Base-by-base conservation (phyloP, 2,113 vertebrate species). In the Cygnus atratus region DNA sequence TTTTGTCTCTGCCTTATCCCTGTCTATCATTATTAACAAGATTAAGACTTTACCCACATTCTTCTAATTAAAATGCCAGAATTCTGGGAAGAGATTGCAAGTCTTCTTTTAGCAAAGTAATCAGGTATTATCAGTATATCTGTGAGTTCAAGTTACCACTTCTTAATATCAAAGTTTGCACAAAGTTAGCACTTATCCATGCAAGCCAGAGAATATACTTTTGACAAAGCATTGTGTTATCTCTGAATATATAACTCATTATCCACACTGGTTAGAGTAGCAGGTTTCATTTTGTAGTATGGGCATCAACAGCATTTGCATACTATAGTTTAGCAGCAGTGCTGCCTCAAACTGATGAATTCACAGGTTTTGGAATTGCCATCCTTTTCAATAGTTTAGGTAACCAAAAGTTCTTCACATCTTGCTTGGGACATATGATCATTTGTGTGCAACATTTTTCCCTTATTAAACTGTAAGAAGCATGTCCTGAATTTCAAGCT, bases 51-150 rank as follows among this genome's bases (percentile, higher is more conserved):
- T 71, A 55, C 68, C 88, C 88, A 67, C 63, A 90, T 88, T 90
- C 90, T 93, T 86, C 86, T 74, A 83, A 97, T 81, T 94, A 92
- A 95, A 94, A 93, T 11, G 46, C 68, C 77, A 80, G 71, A 77
- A 94, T 90, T 90, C 86, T 71, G 44, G 75, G 83, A 77, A 90
- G 80, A 88, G 86, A 86, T 84, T 74, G 50, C 73, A 81, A 5
- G 1, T 77, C 76, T 54, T 31, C 82, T 93, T 93, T 93, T 80
- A 94, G 88, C 80, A 78, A 65, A 54, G 57, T 84, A 90, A 92
- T 80, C 88, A 9, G 54, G 52, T 57, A 18, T 52, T 37, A 52
- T 74, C 52, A 80, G 79, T 83, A 1, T 48, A 74, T 75, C 83
- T 59, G n/a, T 39, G 68, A 93, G 85, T 85, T 94, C 67, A 80